Base-by-base conservation (phyloP, 1,140 invertebrate genomes). In the Diploscapter pachys region DNA sequence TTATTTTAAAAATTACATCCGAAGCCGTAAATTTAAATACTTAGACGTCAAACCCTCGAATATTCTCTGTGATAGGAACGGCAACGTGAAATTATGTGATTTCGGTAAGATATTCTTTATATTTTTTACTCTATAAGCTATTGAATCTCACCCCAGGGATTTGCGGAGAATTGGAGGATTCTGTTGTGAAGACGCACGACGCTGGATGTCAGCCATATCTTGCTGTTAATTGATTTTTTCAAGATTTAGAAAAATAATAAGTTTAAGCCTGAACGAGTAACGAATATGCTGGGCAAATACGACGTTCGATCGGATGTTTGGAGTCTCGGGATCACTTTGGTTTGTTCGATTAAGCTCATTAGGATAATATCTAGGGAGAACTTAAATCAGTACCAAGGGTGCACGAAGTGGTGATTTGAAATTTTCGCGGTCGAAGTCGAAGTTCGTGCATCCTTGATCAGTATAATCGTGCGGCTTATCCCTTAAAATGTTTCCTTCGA, bases 1-100 rank as follows among this genome's bases (percentile, higher is more conserved):
- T 11, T 63, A 70, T 49, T 31, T 31, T 31, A 31, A 31, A 31
- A 31, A 31, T 31, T 31, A 31, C 31, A 31, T 31, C 31, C 31
- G 31, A 31, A 31, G 31, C 31, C 31, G 31, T 31, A 31, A 31
- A 31, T 31, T 31, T 31, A 31, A 63, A 56, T 66, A 78, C 79
- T 63, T 66, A 86, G 96, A 98, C 90, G 94, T 98, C 0, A 99
- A 99, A 87, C 96, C 96, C 52, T 96, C 93, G 81, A 99, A 99
- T 88, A 98, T 98, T 84, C 88, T 98, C 76, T 89, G 98, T 78
- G 93, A 97, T 87, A 89, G 91, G 82, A 31, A 81, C 62, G 88
- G 95, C 52, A 92, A 95, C 83, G 95, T 98, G 78, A 98, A 98
- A 88, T 89, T 98, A 71, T 98, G 95, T 89, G 96, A 98, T 88